Base-by-base conservation (phyloP, 2,888 invertebrate species). In the Acanthosepion esculentum region DNA sequence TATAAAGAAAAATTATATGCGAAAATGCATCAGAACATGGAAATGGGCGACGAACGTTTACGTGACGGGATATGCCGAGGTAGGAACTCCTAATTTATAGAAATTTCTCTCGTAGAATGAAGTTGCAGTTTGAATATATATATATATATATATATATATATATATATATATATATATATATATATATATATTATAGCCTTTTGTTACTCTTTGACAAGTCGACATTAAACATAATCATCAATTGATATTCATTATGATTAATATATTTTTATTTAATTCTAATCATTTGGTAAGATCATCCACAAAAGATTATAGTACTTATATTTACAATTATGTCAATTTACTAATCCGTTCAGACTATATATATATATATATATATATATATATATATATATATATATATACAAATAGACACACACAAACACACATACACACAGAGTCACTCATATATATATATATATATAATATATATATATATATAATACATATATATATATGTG, bases 31-130 rank as follows among this genome's bases (percentile, higher is more conserved):
- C 92, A 92, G 23, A 48, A 41, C 48, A 92, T 48, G 48, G 92
- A 48, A 48, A 92, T 48, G 29, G 29, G 41, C 92, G 92, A 48
- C 41, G 18, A 20, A 26, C 20, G 48, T 78, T 78, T 78, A 78
- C 78, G 78, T 78, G 78, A 78, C 78, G 78, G 78, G 78, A 78
- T 78, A 78, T n/a, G n/a, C n/a, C 78, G 78, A 78, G 78, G 78
- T 78, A 78, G 78, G 78, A 78, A 78, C 10, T 78, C 29, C 29
- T 78, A 78, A 78, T 78, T 78, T 78, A 78, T 78, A 78, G 78
- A 78, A 78, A 78, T 78, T 78, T 78, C n/a, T 78, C 78, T 78
- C 78, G n/a, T 78, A 78, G 78, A 18, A 8, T 29, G 29, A 78
- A 78, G 78, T 78, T 64, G 26, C 55, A 55, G 55, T 55, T 55